A percentile compares a stretch with the other conserved stretches of the same genome.
These are phyloP conservation scores for Sinonovacula constricta DNA, from an alignment of 1,140 invertebrate species.

Conservation along the genomic window DNA sequence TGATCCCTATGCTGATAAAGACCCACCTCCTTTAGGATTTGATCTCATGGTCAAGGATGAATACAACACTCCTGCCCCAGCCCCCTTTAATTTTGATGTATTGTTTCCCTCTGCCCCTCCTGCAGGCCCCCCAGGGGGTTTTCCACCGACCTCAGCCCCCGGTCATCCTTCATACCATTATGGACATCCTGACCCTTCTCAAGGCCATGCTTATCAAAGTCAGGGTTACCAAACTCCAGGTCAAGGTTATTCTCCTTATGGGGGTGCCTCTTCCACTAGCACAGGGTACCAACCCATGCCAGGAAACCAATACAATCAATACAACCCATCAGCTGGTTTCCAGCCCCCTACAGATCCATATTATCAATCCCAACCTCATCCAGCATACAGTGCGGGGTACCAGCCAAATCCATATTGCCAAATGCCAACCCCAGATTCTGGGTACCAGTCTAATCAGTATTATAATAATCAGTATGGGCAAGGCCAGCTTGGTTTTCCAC, in stretches of 20 bases:
- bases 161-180: slow-evolving; percentile 7
- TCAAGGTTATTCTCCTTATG: background rate
- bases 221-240: background rate
- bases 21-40: slow-evolving; percentile 44
- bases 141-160: slow-evolving; percentile 1
- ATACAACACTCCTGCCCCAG: slow-evolving; percentile 2
- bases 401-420: slow-evolving; percentile 46
- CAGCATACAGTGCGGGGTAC: slow-evolving; percentile 33
- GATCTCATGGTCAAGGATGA: slow-evolving; percentile 40
- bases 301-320: slow-evolving; percentile 19
- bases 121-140: background rate
- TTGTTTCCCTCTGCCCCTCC: slow-evolving; percentile 7
- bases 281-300: slow-evolving; percentile 42
- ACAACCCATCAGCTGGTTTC: slow-evolving; percentile 11
- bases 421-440: background rate
- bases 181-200: slow-evolving; percentile 3
- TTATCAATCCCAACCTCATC: slow-evolving; percentile 23
- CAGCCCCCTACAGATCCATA: slow-evolving; percentile 9
- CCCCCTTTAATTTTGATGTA: slow-evolving; percentile 5
- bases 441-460: background rate
- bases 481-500: slow-evolving; percentile 15
- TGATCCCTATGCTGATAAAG: slow-evolving; percentile 26
- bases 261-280: background rate
- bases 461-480: slow-evolving; percentile 22
- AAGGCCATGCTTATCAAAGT: no score